These are phyloP conservation scores for Gadopsis marmoratus DNA, from an alignment of 2,797 vertebrate species.

Conservation along the genomic window DNA sequence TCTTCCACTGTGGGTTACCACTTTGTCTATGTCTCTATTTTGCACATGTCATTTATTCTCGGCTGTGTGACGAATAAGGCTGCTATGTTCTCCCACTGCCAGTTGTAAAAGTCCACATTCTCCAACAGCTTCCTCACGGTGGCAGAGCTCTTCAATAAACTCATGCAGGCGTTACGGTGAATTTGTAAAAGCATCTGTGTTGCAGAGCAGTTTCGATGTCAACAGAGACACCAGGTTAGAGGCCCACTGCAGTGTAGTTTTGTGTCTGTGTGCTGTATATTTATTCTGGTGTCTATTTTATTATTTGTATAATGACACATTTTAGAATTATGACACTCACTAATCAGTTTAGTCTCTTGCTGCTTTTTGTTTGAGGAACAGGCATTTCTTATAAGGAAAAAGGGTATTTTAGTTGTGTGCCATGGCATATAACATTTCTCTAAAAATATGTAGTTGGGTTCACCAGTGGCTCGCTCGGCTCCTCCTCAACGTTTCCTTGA, in stretches of 20 bases:
- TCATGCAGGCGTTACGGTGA: neutral
- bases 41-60: conserved; percentile 14
- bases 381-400: neutral
- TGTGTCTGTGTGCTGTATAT: conserved; percentile 15
- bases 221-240: conserved; percentile 18
- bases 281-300: conserved; percentile 11
- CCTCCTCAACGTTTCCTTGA: neutral
- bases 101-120: neutral
- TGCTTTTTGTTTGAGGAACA: conserved; percentile 27
- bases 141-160: neutral
- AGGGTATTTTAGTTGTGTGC: conserved; percentile 2
- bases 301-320: too few species aligned
- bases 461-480: too few species aligned
- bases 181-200: conserved; percentile 15
- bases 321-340: conserved; percentile 22
- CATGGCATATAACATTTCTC: neutral
- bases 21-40: conserved; percentile 21
- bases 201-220: conserved; percentile 18
- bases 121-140: neutral
- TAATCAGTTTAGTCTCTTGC: conserved; percentile 41
- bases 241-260: neutral
- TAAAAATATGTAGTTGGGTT: neutral
- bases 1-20: conserved; percentile 23
- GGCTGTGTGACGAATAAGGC: conserved; percentile 22
- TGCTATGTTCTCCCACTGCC: neutral